Base-by-base conservation (phyloP, 1,140 invertebrate species). In the Aphelenchoides fujianensis region DNA sequence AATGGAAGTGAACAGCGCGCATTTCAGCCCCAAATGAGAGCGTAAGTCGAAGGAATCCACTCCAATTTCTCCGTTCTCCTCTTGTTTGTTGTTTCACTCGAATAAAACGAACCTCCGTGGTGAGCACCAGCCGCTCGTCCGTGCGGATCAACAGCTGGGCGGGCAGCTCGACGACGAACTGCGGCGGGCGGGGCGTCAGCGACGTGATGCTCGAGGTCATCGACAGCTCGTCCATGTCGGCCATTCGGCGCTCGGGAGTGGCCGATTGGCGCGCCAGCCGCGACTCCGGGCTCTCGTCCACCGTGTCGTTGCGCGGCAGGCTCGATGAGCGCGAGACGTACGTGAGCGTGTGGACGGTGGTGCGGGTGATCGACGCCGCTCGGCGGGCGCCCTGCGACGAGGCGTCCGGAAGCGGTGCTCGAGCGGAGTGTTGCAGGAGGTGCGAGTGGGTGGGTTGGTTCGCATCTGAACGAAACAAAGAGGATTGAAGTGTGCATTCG, bases 111-210 rank as follows among this genome's bases (percentile, higher is more conserved):
- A 59, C 55, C 19, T 59, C 55, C 32, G 75, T 70, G 1, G 53
- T 71, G 27, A 80, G 54, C 31, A 80, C 74, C 12, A 80, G 57
- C 52, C 66, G 68, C 31, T 84, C 74, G 57, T 82, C 71, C 19
- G 78, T 54, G 27, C 61, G 52, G 16, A 81, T 41, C 16, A 70
- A 53, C n/a, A 82, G 72, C 34, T 81, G 74, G 16, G 55, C 5
- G 53, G 81, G 82, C 16, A 82, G 71, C 54, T 72, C 36, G 35
- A 68, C 76, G 12, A 82, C 16, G 53, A 82, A 84, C 28, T 55
- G 35, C 0, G 80, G 82, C 23, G 82, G 69, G 48, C 72, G 64
- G 34, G 78, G 77, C 0, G 57, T 69, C 30, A 59, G 70, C 1
- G 3, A 64, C 23, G 28, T 32, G 30, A 52, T 5, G 30, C 28